These are phyloP conservation scores for Eufriesea mexicana DNA, from an alignment of 1,140 invertebrate species.

Conservation along the genomic window DNA sequence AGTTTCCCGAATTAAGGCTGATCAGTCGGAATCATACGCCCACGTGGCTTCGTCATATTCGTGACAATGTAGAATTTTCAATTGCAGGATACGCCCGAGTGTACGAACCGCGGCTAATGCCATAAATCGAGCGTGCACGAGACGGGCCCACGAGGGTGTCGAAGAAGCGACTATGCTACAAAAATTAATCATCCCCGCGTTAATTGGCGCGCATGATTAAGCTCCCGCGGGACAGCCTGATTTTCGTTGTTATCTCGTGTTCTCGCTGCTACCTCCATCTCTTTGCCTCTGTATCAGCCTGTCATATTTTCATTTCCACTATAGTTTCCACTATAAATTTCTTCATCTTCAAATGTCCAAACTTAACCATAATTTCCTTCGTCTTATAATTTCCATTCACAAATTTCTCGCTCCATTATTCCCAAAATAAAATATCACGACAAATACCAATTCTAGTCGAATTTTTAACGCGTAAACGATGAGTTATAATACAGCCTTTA, in stretches of 20 bases:
- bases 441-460: too few relatives aligned
- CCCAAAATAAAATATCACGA: too few relatives aligned
- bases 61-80: constrained; percentile 70
- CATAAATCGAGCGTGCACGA: constrained; percentile 65
- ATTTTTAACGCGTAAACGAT: too few relatives aligned
- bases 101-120: constrained; percentile 68
- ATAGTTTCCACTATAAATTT: not conserved
- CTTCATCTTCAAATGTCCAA: not conserved
- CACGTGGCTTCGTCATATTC: constrained; percentile 67
- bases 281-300: not conserved
- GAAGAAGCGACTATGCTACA: constrained; percentile 40
- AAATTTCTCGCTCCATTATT: too few relatives aligned
- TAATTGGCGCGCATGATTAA: constrained; percentile 71
- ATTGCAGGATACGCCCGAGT: constrained; percentile 66
- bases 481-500: too few relatives aligned
- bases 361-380: too few relatives aligned
- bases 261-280: not conserved
- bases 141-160: constrained; percentile 54
- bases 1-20: constrained; percentile 58
- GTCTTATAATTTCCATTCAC: too few relatives aligned
- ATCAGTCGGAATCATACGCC: constrained; percentile 54
- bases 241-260: constrained; percentile 32
- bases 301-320: not conserved
- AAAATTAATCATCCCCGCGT: constrained; percentile 69
- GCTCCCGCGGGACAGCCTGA: constrained; percentile 39